A percentile compares a stretch with the other conserved stretches of the same genome.
Evolutionary conservation across 2,797 vertebrate genomes (phyloP).

Genomic region (Chiroxiphia lanceolata): DNA sequence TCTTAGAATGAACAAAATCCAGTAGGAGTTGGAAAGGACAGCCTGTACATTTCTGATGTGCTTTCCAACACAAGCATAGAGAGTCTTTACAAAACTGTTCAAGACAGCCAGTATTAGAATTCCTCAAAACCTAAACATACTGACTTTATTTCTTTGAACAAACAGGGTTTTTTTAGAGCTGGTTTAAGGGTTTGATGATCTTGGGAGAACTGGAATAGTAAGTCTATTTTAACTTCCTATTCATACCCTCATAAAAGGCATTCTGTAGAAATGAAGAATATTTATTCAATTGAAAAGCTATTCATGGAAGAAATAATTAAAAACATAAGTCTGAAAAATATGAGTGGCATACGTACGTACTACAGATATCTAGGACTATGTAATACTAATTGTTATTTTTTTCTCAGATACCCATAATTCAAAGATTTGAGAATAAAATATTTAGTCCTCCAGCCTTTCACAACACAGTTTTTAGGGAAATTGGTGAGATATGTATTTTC

Average conservation of each 20-base stretch:
- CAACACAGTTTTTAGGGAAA: neutral
- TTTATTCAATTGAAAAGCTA: neutral
- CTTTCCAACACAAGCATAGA: constrained; percentile 2
- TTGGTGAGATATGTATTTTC: neutral
- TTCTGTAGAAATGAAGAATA: neutral
- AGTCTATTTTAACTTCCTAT: neutral
- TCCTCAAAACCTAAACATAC: neutral
- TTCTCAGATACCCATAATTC: neutral
- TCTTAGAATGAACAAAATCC: constrained; percentile 21
- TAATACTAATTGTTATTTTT: neutral
- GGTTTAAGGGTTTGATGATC: neutral
- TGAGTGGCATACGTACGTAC: neutral
- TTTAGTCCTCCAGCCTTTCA: neutral
- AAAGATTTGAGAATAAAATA: neutral
- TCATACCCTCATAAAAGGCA: neutral
- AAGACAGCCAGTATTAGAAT: neutral
- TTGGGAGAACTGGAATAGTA: neutral
- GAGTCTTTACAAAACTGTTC: neutral
- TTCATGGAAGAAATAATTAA: neutral
- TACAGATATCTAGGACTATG: neutral
- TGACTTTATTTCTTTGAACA: neutral
- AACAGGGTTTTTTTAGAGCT: neutral
- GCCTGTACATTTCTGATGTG: constrained; percentile 37
- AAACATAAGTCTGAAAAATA: neutral
- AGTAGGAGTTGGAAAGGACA: constrained; percentile 47